Evolutionary conservation across 2,888 invertebrate species (phyloP), one percentile per base, ranked within the genome.

Genomic region (Heteromurus nitidus): DNA sequence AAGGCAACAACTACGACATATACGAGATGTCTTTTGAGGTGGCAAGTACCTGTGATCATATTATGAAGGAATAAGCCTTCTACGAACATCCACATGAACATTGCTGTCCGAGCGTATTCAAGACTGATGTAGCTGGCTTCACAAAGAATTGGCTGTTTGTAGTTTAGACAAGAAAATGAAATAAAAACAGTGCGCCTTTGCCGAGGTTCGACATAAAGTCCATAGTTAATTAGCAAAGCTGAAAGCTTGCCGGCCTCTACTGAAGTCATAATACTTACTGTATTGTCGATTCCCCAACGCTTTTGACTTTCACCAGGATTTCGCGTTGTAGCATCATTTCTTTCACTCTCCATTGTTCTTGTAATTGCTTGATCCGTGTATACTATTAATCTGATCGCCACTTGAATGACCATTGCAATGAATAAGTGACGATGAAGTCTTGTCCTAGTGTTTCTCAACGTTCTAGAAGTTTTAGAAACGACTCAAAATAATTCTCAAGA

Each of bases 11-110:
- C 7, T 9, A 70, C 53, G 11, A 70, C 11, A 70, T 53, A 70
- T 20, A 13, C 7, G 36, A 36, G 36, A 13, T 13, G 13, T 9
- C 36, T 36, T 36, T 36, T 36, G 36, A 9, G 36, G 36, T 36
- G 7, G 91, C 16, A 68, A 86, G 91, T 74, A 92, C 92, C 90
- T 18, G 96, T 94, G 47, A 96, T 93, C 89, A 95, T 93, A 84
- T 93, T 94, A 89, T 97, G 95, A 26, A 98, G 90, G 88, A 96
- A 96, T 16, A 96, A 91, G 0, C 97, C 98, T 89, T 98, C 98
- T 70, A 97, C 94, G 88, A 98, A 95, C 96, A 98, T 98, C 97
- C 98, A 98, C 92, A 95, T 94, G 88, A 97, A 98, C 93, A 96
- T 96, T 0, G 95, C 94, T 0, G 96, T 95, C 84, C 95, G 93